Base-by-base conservation (phyloP, 1,140 invertebrate genomes). In the Thaumetopoea pityocampa region DNA sequence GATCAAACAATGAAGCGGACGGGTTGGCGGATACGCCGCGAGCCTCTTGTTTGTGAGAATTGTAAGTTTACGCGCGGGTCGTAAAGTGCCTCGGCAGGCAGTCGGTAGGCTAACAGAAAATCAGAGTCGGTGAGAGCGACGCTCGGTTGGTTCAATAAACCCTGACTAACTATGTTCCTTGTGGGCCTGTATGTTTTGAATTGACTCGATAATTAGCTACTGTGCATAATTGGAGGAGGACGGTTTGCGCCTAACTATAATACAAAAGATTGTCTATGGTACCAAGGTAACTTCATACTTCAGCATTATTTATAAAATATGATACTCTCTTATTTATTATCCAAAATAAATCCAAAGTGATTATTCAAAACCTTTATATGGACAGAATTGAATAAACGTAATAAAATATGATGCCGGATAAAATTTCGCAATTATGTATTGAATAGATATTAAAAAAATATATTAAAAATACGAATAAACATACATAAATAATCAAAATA, bases 1-100 rank as follows among this genome's bases (percentile, higher is more conserved):
- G 77, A 68, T 77, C 71, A 76, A 73, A 82, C 53, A 76, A 48
- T 67, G 74, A 74, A 69, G 74, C 70, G 59, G 68, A 71, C 66
- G 51, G 67, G 66, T 62, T 68, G 57, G 65, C 57, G 59, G 71
- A 71, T 67, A 72, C 67, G 48, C 32, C 50, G 53, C 33, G 51
- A 29, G 48, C 57, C 49, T 57, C 49, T 62, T 71, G 67, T 77
- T 77, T 74, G n/a, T n/a, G n/a, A n/a, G n/a, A n/a, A n/a, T n/a
- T n/a, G 68, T 65, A 58, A 65, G 70, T 76, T 73, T 77, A 71
- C 71, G 69, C 49, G 71, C 62, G 58, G 62, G 65, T 69, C 66
- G 61, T 74, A 70, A 69, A 69, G 50, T 55, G 50, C 58, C n/a
- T n/a, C 69, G 61, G 61, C 57, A 69, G 58, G 68, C 76, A 73